Evolutionary conservation across 1,140 invertebrate genomes (phyloP), one percentile per base, ranked within the genome.

Genomic region (Eulimnadia texana): DNA sequence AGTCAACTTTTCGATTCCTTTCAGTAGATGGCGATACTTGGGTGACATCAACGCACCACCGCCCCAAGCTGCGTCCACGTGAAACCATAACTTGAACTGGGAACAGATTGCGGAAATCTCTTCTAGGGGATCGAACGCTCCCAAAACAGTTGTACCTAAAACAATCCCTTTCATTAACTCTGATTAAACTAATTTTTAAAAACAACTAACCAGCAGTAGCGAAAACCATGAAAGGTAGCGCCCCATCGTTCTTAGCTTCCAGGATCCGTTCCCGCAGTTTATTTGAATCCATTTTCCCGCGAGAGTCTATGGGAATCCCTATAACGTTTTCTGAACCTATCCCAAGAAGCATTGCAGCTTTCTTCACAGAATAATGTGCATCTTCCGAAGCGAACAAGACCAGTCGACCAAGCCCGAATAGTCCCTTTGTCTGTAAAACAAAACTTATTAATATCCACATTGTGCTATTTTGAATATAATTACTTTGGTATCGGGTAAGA

Each of bases 41-140:
- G 77, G 78, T 0, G 90, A 93, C 71, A 98, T 79, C 10, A 97
- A 74, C 0, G 87, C 85, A 10, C 91, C 90, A 2, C 93, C 93
- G 42, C 85, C 85, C 93, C 93, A 97, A 2, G 93, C 93, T 1
- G 91, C 93, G 70, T 98, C 94, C 1, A 96, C 90, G 70, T 98
- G 94, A 27, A 98, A 73, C 94, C 94, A 98, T 58, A 98, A 70
- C 2, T 82, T 80, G 67, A 92, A 82, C 68, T 88, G 82, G 63
- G 83, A 72, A 69, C 93, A 97, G 6, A 97, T 68, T 24, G 83
- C 81, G 0, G 87, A 84, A 50, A 98, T 85, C 22, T 83, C 75
- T 3, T 79, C 73, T 11, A 98, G 69, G 1, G 93, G 91, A 74
- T 98, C 95, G 67, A 87, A 96, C 0, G 93, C 91, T 0, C 93